Conservation (phyloP, 2,888 invertebrate genomes). For the Cosmia pyralina region DNA sequence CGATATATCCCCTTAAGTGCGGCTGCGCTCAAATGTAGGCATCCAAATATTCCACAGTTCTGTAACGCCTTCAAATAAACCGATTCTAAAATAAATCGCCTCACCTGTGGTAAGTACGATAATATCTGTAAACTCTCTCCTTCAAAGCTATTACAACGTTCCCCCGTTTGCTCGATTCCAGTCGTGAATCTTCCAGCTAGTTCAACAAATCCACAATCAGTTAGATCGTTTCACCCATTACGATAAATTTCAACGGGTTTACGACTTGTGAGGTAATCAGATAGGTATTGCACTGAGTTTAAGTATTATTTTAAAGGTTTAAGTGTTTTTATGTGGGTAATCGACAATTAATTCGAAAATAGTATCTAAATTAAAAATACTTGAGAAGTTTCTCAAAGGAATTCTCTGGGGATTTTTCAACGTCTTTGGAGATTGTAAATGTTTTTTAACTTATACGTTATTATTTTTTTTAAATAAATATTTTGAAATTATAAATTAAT, state of each 20-base stretch:
- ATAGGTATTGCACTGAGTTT: constrained; percentile 12
- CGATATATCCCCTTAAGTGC: too few relatives aligned
- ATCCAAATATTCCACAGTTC: not conserved
- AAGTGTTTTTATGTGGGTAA: constrained; percentile 10
- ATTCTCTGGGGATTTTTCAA: not conserved
- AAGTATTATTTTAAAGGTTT: constrained; percentile 24
- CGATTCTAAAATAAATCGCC: not conserved
- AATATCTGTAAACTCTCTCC: constrained; percentile 5
- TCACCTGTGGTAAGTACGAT: constrained; percentile 25
- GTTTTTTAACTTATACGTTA: too few relatives aligned
- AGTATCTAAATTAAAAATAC: not conserved
- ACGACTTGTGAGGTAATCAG: constrained; percentile 30
- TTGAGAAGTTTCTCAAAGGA: too few relatives aligned
- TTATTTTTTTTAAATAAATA: too few relatives aligned
- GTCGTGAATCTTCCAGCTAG: constrained; percentile 48
- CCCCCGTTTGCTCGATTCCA: not conserved
- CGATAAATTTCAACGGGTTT: constrained; percentile 39
- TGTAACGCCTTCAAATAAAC: not conserved
- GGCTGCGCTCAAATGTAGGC: too few relatives aligned
- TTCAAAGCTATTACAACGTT: constrained; percentile 26
- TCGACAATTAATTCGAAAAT: not conserved
- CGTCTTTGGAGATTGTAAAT: not conserved
- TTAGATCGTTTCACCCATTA: constrained; percentile 47
- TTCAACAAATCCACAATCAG: constrained; percentile 56
- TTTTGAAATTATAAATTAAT: too few relatives aligned